A percentile compares a stretch with the other conserved stretches of the same genome.
Evolutionary conservation across 2,888 invertebrate species (phyloP).

Genomic region (Gortyna flavago): DNA sequence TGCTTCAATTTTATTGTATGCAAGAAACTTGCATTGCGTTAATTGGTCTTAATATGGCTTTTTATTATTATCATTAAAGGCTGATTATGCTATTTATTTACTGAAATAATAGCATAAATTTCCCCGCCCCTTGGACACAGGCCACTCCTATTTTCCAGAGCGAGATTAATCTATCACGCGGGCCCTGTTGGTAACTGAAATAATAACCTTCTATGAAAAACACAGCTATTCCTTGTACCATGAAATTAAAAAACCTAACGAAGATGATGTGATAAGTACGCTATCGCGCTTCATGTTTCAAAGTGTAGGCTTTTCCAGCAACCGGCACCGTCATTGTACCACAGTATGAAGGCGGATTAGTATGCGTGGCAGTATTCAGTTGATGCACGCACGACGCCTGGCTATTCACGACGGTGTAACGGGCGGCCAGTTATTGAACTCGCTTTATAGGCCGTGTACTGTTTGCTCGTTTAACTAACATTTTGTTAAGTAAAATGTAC

Average conservation of each 20-base stretch:
- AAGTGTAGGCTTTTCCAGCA: conserved; percentile 35
- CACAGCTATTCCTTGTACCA: too few species aligned
- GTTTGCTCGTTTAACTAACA: conserved; percentile 53
- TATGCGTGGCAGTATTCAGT: conserved; percentile 74
- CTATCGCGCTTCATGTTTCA: background rate
- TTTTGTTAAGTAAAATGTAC: conserved; percentile 50
- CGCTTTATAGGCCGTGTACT: conserved; percentile 55
- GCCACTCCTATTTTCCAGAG: too few species aligned
- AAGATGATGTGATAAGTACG: background rate
- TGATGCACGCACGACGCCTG: conserved; percentile 75
- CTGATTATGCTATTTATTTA: too few species aligned
- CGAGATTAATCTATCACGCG: too few species aligned
- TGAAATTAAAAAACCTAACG: background rate
- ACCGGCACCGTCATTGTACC: conserved; percentile 16
- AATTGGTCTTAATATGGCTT: background rate
- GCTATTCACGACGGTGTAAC: conserved; percentile 69
- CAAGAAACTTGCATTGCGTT: background rate
- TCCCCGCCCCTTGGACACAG: too few species aligned
- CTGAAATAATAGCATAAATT: too few species aligned
- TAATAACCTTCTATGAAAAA: too few species aligned
- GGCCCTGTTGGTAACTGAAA: too few species aligned
- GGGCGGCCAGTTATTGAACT: conserved; percentile 71
- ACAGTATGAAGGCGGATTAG: conserved; percentile 69
- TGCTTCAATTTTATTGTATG: background rate
- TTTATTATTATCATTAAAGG: background rate